phyloP scores from a whole-genome alignment of 35 echinoderm and acorn worm genomes.

The Hemicentrotus pulcherrimus region DNA sequence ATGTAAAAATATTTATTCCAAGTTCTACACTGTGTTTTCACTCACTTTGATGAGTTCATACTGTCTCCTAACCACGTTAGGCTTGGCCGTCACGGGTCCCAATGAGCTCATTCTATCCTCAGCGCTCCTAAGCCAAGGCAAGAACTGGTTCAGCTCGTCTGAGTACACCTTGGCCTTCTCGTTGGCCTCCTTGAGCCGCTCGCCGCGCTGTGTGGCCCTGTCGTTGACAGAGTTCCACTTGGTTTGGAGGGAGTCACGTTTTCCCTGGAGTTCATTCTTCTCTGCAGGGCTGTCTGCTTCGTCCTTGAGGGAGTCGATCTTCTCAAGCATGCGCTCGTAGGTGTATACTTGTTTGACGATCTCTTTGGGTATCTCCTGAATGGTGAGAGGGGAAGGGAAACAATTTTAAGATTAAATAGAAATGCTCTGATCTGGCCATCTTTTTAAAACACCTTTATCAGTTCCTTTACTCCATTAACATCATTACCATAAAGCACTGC shows the following conservation, averaged over 20 bases:
- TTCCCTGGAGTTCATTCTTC: conserved; percentile 74
- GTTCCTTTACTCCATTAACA: too few relatives aligned
- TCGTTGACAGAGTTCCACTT: conserved; percentile 81
- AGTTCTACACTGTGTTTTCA: too few relatives aligned
- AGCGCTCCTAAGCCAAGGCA: conserved; percentile 90
- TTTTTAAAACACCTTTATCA: too few relatives aligned
- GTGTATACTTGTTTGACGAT: conserved; percentile 96
- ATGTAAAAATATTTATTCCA: too few relatives aligned
- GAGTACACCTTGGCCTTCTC: conserved; percentile 87
- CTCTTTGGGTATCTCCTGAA: conserved; percentile 93
- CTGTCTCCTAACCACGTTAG: conserved; percentile 92
- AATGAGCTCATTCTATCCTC: conserved; percentile 85
- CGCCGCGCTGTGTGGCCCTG: conserved; percentile 62
- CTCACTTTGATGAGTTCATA: conserved; percentile 87
- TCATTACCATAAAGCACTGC: too few relatives aligned
- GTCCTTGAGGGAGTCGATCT: conserved; percentile 73
- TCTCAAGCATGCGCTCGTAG: conserved; percentile 92
- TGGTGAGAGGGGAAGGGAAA: neutral
- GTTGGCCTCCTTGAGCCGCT: conserved; percentile 72
- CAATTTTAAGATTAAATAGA: too few relatives aligned
- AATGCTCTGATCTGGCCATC: too few relatives aligned
- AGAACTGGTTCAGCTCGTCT: conserved; percentile 90
- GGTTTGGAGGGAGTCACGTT: conserved; percentile 68
- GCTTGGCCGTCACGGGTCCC: conserved; percentile 85
- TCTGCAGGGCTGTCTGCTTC: conserved; percentile 82